Evolutionary conservation across 2,113 vertebrate genomes (phyloP).

Genomic region (Onychostruthus taczanowskii): DNA sequence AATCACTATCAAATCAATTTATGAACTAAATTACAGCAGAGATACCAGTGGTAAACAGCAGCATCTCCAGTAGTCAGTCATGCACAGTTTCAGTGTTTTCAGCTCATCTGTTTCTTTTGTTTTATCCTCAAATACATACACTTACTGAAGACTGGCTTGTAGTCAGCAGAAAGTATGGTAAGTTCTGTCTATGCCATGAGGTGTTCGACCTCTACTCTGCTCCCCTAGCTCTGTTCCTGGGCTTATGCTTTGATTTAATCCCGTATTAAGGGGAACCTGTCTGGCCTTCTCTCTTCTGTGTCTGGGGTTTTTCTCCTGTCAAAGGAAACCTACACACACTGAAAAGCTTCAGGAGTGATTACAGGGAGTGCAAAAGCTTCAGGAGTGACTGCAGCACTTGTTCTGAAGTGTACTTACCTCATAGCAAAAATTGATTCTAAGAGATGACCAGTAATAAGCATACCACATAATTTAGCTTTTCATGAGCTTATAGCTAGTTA

Average conservation of each 20-base stretch:
- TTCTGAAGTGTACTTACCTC: accelerated
- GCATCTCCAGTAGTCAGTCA: background rate
- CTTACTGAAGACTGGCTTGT: background rate
- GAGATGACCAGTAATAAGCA: background rate
- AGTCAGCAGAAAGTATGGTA: background rate
- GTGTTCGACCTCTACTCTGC: background rate
- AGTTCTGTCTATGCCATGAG: background rate
- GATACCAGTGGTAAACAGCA: background rate
- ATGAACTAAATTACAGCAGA: background rate
- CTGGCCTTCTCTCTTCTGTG: background rate
- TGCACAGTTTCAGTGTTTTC: background rate
- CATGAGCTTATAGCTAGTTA: background rate
- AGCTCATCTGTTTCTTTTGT: background rate
- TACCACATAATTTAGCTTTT: background rate
- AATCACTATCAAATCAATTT: background rate
- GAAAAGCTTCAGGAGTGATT: background rate
- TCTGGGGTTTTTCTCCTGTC: background rate
- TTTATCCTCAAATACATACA: background rate
- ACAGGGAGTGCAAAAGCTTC: background rate
- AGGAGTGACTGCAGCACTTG: background rate
- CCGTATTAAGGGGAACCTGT: background rate
- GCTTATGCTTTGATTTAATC: background rate
- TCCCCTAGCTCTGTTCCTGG: background rate
- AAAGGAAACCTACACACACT: background rate
- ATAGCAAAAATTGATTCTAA: background rate